Base-by-base conservation (phyloP, 2,797 vertebrate genomes). In the Hoplostethus mediterraneus region DNA sequence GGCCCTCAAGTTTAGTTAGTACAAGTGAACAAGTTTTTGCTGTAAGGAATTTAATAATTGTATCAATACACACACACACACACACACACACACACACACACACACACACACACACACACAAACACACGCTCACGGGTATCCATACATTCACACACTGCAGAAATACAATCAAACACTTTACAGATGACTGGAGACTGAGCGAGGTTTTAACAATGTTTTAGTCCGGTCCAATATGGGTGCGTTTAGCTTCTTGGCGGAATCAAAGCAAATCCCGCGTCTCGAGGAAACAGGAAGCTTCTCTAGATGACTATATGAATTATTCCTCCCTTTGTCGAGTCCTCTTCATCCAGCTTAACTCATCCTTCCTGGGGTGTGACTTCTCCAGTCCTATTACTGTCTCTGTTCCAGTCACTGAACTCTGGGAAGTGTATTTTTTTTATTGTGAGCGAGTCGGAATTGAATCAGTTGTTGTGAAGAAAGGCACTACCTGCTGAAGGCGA, bases 1-100 rank as follows among this genome's bases (percentile, higher is more conserved):
- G 95, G 89, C 79, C 81, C 83, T 89, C 81, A 89, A 88, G 82
- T 84, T 79, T 83, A 72, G 82, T 90, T 91, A 89, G 84, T 90
- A 89, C 56, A 87, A 81, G 61, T 74, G 48, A 88, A 88, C 78
- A 78, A 78, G 61, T 76, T 68, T 73, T 75, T 31, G 60, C 73
- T 74, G 73, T 82, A 74, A 73, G 58, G 73, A 73, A 77, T 14
- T 80, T 57, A 77, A 83, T 70, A 63, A 77, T 77, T 1, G 73
- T 70, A 55, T 52, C 55, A 21, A 77, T 36, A 42, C 12, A 53
- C 42, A 33, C 33, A 4, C 65, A 53, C 53, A 13, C 57, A 47
- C 54, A 64, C 69, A 61, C 62, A 63, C 67, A 52, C 47, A 6
- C 44, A 52, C 31, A 25, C 6, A 13, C 31, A 14, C 49, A 40